These are phyloP conservation scores for Megamerina dolium DNA, from an alignment of 2,888 invertebrate species.

Conservation along the genomic window DNA sequence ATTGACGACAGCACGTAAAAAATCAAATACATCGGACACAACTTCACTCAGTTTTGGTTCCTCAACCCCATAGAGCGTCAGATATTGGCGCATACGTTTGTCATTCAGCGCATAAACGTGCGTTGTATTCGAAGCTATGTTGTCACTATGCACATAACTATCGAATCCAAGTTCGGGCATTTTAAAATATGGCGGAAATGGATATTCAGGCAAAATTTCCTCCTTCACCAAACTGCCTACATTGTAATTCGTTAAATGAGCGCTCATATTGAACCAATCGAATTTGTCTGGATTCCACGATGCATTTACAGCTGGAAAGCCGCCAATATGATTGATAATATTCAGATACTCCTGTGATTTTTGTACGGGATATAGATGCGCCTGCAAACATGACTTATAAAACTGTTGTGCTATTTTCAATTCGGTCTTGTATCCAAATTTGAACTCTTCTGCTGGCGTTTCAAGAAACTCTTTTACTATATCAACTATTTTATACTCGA, in stretches of 20 bases:
- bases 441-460: conserved; percentile 10
- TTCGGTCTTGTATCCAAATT: conserved; percentile 26
- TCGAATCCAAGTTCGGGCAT: conserved; percentile 40
- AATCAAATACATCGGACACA: conserved; percentile 31
- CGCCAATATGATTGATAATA: conserved; percentile 37
- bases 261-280: conserved; percentile 45
- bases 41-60: conserved; percentile 23
- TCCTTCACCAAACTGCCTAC: conserved; percentile 29
- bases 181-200: conserved; percentile 37
- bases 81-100: conserved; percentile 34
- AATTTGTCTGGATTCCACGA: conserved; percentile 31
- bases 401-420: conserved; percentile 32
- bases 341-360: conserved; percentile 34
- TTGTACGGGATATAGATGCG: conserved; percentile 31
- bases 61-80: conserved; percentile 28
- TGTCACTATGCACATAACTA: conserved; percentile 35
- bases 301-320: conserved; percentile 40
- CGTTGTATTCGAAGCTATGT: conserved; percentile 31
- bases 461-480: conserved; percentile 23
- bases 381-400: conserved; percentile 31
- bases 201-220: conserved; percentile 25
- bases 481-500: conserved; percentile 28
- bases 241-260: conserved; percentile 38
- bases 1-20: conserved; percentile 30
- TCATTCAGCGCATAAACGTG: conserved; percentile 34